These are phyloP conservation scores for Potorous gilbertii DNA, from an alignment of 2,797 vertebrate species.

Conservation along the genomic window DNA sequence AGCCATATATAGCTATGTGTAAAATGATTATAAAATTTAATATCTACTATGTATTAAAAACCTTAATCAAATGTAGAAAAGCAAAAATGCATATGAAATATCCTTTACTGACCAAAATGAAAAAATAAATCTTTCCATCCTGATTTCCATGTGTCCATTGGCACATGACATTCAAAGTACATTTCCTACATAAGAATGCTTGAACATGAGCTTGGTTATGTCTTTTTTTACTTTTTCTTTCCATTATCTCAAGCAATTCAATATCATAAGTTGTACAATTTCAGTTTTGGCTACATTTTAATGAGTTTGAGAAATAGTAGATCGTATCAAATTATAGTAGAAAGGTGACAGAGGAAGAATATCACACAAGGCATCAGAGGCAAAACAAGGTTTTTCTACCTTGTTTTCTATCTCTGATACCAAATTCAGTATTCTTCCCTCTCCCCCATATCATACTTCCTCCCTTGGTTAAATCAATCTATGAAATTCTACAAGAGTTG, in stretches of 20 bases:
- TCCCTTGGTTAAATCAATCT: not conserved
- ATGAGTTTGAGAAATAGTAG: not conserved
- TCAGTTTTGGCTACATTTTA: not conserved
- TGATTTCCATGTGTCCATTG: not conserved
- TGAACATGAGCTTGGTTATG: not conserved
- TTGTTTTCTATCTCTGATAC: not conserved
- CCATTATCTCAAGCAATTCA: not conserved
- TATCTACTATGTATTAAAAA: not conserved
- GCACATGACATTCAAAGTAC: not conserved
- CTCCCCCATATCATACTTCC: not conserved
- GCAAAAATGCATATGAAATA: not conserved
- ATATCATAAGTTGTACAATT: not conserved
- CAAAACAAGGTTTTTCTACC: not conserved
- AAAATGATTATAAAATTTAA: not conserved
- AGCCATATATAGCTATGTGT: not conserved
- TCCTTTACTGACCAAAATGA: not conserved
- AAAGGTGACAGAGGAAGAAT: not conserved
- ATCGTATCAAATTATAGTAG: not conserved
- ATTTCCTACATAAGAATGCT: not conserved
- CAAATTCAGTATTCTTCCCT: not conserved
- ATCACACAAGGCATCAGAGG: not conserved
- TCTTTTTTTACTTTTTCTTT: not conserved
- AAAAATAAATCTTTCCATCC: not conserved
- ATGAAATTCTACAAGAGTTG: not conserved
- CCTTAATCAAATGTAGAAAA: not conserved